Conservation (phyloP, 1,140 invertebrate genomes). For the Mamestra configurata region DNA sequence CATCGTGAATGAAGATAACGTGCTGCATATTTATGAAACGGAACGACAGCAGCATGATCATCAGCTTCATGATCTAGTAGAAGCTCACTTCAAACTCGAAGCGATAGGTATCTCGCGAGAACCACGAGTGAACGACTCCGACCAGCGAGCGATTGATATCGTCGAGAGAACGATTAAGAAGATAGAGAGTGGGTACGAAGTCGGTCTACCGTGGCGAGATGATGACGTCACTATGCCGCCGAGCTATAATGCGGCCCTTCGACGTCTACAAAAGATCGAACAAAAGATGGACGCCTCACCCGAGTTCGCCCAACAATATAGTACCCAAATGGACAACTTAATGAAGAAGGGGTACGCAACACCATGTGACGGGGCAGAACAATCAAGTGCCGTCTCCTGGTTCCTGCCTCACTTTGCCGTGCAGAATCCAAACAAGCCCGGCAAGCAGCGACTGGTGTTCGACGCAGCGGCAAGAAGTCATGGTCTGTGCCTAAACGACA, state of each 20-base stretch:
- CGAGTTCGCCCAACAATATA: neutral
- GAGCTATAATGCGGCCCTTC: neutral
- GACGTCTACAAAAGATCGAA: neutral
- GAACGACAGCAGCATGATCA: neutral
- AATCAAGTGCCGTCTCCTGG: slow-evolving; percentile 50
- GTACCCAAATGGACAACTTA: neutral
- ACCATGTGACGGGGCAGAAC: neutral
- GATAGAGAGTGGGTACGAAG: neutral
- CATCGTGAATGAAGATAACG: neutral
- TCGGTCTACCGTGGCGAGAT: neutral
- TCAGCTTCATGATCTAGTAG: neutral
- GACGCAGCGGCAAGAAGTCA: no score
- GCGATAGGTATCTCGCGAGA: no score
- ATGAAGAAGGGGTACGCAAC: neutral
- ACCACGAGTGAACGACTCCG: neutral
- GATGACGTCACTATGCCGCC: neutral
- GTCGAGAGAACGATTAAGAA: neutral
- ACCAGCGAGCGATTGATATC: neutral
- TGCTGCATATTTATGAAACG: neutral
- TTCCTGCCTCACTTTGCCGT: slow-evolving; percentile 72
- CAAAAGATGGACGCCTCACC: slow-evolving; percentile 16
- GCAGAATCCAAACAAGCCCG: no score
- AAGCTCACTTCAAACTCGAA: no score
- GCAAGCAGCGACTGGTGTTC: no score
- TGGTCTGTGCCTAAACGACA: no score